Percentiles rank a stretch among this genome's conserved stretches.
These are phyloP conservation scores for Pelagia noctiluca DNA, from an alignment of 30 jellyfish, hydroid and myxozoan genomes.

Conservation along the genomic window DNA sequence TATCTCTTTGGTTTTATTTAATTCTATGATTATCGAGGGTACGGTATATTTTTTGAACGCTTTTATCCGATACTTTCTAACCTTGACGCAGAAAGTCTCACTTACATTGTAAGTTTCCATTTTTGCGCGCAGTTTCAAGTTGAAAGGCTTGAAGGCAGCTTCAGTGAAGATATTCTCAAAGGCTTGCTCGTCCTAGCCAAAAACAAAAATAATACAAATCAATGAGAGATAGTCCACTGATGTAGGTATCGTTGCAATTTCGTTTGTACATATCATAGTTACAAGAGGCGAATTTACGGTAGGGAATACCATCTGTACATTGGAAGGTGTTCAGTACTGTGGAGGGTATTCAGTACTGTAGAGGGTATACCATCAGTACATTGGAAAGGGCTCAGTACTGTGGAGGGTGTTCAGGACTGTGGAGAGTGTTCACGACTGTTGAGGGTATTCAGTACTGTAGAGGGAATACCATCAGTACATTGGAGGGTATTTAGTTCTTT, in stretches of 20 bases:
- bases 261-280: not conserved
- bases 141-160: slow-evolving; percentile 82
- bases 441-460: too few species aligned
- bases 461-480: too few species aligned
- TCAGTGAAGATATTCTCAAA: slow-evolving; percentile 74
- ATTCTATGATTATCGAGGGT: not conserved
- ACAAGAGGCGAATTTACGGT: not conserved
- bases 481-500: too few species aligned
- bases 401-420: too few species aligned
- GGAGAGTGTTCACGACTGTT: too few species aligned
- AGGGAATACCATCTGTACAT: too few species aligned
- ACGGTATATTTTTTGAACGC: not conserved
- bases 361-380: not conserved
- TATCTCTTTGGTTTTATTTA: not conserved
- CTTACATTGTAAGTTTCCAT: slow-evolving; percentile 97
- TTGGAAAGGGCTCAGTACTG: not conserved
- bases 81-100: too few species aligned
- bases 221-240: too few species aligned
- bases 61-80: too few species aligned
- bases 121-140: slow-evolving; percentile 93
- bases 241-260: not conserved
- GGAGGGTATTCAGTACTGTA: not conserved
- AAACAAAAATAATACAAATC: not conserved
- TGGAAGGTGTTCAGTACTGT: too few species aligned
- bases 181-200: slow-evolving; percentile 80